A percentile compares a stretch with the other conserved stretches of the same genome.
These are phyloP conservation scores for Geodia barretti DNA, from an alignment of 37 sponge, comb jelly and placozoan species.

Conservation along the genomic window DNA sequence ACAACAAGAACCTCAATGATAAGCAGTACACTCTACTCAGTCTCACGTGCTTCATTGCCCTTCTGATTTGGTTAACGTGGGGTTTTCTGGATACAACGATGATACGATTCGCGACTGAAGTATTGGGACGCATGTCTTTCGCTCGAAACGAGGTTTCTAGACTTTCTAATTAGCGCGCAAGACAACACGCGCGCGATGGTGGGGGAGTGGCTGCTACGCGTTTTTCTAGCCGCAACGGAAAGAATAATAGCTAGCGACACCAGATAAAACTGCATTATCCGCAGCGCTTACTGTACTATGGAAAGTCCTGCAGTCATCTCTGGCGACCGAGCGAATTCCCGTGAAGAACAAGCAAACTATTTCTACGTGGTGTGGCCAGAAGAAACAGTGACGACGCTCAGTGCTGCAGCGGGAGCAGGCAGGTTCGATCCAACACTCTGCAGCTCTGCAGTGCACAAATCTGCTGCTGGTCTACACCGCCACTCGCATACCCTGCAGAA, in stretches of 20 bases:
- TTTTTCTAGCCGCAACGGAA: no score
- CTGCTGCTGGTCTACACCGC: not conserved
- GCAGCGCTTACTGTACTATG: not conserved
- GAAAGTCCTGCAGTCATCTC: not conserved
- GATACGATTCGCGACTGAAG: not conserved
- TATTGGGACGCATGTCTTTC: not conserved
- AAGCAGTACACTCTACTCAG: no score
- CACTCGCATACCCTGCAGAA: not conserved
- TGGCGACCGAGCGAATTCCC: not conserved
- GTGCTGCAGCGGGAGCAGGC: not conserved
- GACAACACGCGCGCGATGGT: not conserved
- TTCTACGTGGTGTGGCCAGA: slow-evolving; percentile 68
- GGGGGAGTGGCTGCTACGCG: not conserved
- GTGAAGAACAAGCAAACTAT: slow-evolving; percentile 24
- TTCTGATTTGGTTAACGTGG: not conserved
- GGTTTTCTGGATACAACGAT: not conserved
- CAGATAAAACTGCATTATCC: not conserved
- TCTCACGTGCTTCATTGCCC: not conserved
- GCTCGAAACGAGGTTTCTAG: not conserved
- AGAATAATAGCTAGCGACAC: not conserved
- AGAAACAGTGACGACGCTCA: slow-evolving; percentile 7
- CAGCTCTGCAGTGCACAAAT: not conserved
- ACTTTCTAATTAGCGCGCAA: not conserved
- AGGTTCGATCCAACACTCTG: not conserved
- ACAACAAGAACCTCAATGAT: no score